A percentile compares a stretch with the other conserved stretches of the same genome.
phyloP scores from a whole-genome alignment of 2,888 invertebrate genomes.

The Margaritifera margaritifera region DNA sequence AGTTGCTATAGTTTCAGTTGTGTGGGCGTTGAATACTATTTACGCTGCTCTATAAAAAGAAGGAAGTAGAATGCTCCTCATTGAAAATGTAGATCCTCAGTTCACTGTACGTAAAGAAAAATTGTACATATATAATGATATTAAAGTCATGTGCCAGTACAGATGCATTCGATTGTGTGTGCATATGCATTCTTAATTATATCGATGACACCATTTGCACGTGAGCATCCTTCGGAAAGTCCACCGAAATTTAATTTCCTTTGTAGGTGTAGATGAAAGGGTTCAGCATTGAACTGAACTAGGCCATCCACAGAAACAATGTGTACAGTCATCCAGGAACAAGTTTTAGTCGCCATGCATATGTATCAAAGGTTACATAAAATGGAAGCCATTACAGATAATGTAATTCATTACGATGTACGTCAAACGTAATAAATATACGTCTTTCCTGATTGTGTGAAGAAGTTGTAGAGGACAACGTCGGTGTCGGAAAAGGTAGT shows the following conservation, averaged over 20 bases:
- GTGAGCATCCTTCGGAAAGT: conserved; percentile 33
- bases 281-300: conserved; percentile 43
- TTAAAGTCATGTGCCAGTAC: no score
- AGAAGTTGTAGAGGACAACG: no score
- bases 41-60: no score
- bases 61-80: no score
- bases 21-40: no score
- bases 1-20: no score
- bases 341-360: conserved; percentile 38
- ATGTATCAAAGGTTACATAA: conserved; percentile 44
- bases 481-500: no score
- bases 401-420: conserved; percentile 36
- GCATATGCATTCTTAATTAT: no score
- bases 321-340: conserved; percentile 40
- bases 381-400: conserved; percentile 48
- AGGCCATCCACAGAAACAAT: conserved; percentile 46
- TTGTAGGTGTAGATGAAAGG: conserved; percentile 45
- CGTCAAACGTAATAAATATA: conserved; percentile 39
- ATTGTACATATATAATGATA: no score
- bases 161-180: no score
- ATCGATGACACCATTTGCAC: conserved; percentile 7
- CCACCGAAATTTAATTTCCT: conserved; percentile 36
- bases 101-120: no score
- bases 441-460: conserved; percentile 19
- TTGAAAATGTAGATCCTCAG: no score